These are phyloP conservation scores for Nasua narica DNA, from an alignment of 2,797 vertebrate genomes.

Conservation along the genomic window DNA sequence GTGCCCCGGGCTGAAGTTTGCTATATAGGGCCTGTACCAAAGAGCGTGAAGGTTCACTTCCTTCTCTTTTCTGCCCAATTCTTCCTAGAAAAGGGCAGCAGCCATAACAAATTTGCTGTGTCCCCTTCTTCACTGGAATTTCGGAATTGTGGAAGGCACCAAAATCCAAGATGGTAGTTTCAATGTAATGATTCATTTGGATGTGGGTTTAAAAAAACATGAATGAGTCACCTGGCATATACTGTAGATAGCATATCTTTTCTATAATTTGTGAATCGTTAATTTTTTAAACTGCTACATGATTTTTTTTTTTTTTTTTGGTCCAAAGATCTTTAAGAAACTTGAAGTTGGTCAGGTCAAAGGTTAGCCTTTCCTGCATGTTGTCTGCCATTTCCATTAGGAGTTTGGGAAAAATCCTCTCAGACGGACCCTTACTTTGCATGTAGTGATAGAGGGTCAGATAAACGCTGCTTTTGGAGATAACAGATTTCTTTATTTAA, in stretches of 20 bases:
- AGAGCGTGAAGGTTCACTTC: background rate
- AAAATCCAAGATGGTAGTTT: background rate
- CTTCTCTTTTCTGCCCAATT: slow-evolving; percentile 10
- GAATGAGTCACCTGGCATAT: background rate
- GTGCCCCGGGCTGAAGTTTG: slow-evolving; percentile 77
- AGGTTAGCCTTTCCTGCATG: background rate
- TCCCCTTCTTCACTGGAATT: slow-evolving; percentile 61
- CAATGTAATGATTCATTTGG: background rate
- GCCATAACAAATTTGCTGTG: slow-evolving; percentile 47
- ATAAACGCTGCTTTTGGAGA: background rate
- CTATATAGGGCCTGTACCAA: slow-evolving; percentile 62
- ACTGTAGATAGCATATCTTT: slow-evolving; percentile 30
- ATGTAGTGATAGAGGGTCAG: background rate
- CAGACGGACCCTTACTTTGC: slow-evolving; percentile 13
- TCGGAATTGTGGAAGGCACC: slow-evolving; percentile 40
- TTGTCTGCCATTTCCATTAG: background rate
- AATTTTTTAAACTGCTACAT: background rate
- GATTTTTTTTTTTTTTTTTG: background rate
- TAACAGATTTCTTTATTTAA: slow-evolving; percentile 24
- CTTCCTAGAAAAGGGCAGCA: slow-evolving; percentile 64
- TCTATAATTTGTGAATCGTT: slow-evolving; percentile 44
- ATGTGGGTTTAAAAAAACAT: background rate
- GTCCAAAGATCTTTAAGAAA: slow-evolving; percentile 14
- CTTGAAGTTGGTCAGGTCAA: slow-evolving; percentile 23
- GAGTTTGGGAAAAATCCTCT: slow-evolving; percentile 20